Evolutionary conservation across 2,113 vertebrate genomes (phyloP).

Genomic region (Forbesichthys agassizii): DNA sequence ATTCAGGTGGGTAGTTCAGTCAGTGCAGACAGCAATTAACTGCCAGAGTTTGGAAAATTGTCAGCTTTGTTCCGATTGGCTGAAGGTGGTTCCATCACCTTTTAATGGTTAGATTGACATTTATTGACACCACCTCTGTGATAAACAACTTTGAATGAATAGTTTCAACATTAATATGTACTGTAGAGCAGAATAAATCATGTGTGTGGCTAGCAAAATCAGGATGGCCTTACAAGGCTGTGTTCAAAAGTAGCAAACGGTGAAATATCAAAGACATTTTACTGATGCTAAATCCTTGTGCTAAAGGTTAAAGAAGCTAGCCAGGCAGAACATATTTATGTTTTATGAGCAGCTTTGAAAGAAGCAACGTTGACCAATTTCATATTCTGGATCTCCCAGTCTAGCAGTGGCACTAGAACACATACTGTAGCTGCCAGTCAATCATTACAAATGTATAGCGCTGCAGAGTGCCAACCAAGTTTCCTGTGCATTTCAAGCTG

Average conservation of each 20-base stretch:
- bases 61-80: no score
- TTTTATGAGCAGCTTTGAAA: slow-evolving; percentile 29
- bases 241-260: not conserved
- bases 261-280: slow-evolving; percentile 17
- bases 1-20: no score
- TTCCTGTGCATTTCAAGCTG: slow-evolving; percentile 25
- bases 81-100: no score
- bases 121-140: no score
- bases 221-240: not conserved
- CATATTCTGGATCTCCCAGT: slow-evolving; percentile 17
- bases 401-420: slow-evolving; percentile 13
- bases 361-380: slow-evolving; percentile 1
- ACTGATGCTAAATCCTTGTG: slow-evolving; percentile 17
- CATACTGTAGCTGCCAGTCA: slow-evolving; percentile 19
- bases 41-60: no score
- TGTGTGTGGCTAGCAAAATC: no score
- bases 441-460: slow-evolving; percentile 20
- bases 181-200: no score
- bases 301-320: slow-evolving; percentile 37
- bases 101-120: no score
- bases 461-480: slow-evolving; percentile 2
- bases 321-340: slow-evolving; percentile 14
- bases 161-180: no score
- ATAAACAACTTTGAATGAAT: no score
- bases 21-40: no score